phyloP scores from a whole-genome alignment of 2,797 vertebrate genomes.

The Anguilla megastoma region DNA sequence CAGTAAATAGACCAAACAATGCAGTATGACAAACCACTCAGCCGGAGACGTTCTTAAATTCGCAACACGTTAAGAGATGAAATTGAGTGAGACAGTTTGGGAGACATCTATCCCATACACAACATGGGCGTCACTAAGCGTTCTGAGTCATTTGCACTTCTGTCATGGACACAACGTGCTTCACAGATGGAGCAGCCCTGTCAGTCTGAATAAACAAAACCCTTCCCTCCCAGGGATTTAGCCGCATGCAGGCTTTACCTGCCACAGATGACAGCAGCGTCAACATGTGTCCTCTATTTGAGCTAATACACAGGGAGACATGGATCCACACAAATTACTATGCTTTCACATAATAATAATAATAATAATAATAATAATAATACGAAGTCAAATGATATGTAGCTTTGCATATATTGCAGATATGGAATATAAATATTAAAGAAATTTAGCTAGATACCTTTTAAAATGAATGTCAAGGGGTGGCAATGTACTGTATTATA shows the following conservation, averaged over 20 bases:
- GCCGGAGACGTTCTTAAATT: not conserved
- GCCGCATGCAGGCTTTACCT: slow-evolving; percentile 15
- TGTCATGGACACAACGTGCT: slow-evolving; percentile 16
- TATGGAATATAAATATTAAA: not conserved
- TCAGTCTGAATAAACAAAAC: slow-evolving; percentile 11
- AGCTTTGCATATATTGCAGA: not conserved
- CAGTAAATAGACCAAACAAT: not conserved
- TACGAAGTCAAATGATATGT: too few relatives aligned
- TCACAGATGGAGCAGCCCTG: slow-evolving; percentile 9
- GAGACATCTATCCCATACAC: slow-evolving; percentile 4
- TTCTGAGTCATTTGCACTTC: slow-evolving; percentile 11
- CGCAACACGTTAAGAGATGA: slow-evolving; percentile 10
- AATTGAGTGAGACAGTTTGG: slow-evolving; percentile 8
- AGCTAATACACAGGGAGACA: slow-evolving; percentile 1
- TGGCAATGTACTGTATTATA: too few relatives aligned
- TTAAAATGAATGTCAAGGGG: not conserved
- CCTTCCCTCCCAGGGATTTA: slow-evolving; percentile 9
- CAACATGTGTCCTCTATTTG: not conserved
- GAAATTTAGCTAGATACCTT: not conserved
- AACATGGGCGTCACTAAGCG: slow-evolving; percentile 22
- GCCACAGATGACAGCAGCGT: slow-evolving; percentile 25
- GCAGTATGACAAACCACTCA: not conserved
- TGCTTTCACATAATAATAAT: not conserved
- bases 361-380: too few relatives aligned
- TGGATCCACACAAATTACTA: slow-evolving; percentile 7